phyloP scores from a whole-genome alignment of 2,888 invertebrate species.

The Dynastes hyllus region DNA sequence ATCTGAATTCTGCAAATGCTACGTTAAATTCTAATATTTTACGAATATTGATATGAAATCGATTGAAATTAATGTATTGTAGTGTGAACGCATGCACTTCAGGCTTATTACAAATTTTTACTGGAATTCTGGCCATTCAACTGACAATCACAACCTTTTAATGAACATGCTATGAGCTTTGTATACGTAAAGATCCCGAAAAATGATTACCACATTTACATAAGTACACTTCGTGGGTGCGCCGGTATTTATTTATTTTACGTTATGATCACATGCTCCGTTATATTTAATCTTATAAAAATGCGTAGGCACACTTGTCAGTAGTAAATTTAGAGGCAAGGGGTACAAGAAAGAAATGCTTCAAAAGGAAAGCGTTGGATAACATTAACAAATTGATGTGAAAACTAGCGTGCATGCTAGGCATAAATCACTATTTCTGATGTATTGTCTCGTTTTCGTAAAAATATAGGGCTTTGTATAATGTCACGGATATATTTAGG shows the following conservation, averaged over 20 bases:
- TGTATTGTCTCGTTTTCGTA: slow-evolving; percentile 22
- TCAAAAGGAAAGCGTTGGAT: not conserved
- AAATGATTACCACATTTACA: slow-evolving; percentile 2
- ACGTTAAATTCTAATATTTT: no score
- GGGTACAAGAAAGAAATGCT: slow-evolving; percentile 1
- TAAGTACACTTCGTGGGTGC: not conserved
- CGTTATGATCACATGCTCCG: slow-evolving; percentile 15
- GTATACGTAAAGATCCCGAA: not conserved
- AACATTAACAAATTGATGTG: slow-evolving; percentile 23
- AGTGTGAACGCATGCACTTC: no score
- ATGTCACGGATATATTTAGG: slow-evolving; percentile 7
- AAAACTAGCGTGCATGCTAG: slow-evolving; percentile 29
- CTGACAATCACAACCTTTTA: not conserved
- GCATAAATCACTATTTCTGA: slow-evolving; percentile 31
- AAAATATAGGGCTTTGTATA: slow-evolving; percentile 25
- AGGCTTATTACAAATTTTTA: no score
- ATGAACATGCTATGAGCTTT: not conserved
- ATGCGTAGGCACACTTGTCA: not conserved
- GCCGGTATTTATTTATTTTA: not conserved
- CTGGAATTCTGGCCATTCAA: no score
- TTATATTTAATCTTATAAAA: slow-evolving; percentile 12
- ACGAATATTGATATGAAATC: no score
- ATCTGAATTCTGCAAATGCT: no score
- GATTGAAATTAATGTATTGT: no score
- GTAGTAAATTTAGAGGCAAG: not conserved